Percentiles rank a stretch among this genome's conserved stretches.
Evolutionary conservation across 2,888 invertebrate genomes (phyloP).

Genomic region (Vesta saturnalis): DNA sequence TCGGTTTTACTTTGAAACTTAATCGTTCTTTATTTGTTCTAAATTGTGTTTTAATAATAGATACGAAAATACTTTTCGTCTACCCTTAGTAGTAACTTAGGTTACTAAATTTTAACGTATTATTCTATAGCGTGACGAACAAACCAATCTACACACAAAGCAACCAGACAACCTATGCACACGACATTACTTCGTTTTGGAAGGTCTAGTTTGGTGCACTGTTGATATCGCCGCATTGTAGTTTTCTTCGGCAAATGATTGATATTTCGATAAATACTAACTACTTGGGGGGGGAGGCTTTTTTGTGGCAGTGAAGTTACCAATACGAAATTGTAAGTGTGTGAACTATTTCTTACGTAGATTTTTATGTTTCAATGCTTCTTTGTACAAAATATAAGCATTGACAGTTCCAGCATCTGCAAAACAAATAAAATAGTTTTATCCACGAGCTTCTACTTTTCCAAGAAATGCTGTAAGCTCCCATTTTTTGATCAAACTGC

Average conservation of each 20-base stretch:
- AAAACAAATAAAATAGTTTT: slow-evolving; percentile 49
- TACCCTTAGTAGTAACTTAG: too few relatives aligned
- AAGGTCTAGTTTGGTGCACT: not conserved
- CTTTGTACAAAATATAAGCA: slow-evolving; percentile 31
- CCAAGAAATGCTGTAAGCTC: slow-evolving; percentile 45
- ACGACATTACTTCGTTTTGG: not conserved
- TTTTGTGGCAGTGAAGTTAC: not conserved
- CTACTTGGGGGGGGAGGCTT: not conserved
- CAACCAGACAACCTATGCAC: too few relatives aligned
- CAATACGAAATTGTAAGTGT: not conserved
- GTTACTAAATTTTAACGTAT: too few relatives aligned
- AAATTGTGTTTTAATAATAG: too few relatives aligned
- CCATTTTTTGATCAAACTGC: slow-evolving; percentile 48
- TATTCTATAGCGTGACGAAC: too few relatives aligned
- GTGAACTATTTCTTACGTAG: not conserved
- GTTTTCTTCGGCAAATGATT: not conserved
- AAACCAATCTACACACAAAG: too few relatives aligned
- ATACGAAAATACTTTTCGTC: too few relatives aligned
- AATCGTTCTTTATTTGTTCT: too few relatives aligned
- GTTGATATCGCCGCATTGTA: not conserved
- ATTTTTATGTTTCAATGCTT: slow-evolving; percentile 3
- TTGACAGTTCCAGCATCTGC: slow-evolving; percentile 49
- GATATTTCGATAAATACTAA: not conserved
- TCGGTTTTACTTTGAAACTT: too few relatives aligned
- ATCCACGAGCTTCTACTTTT: slow-evolving; percentile 51